Conservation (phyloP, 2,113 vertebrate genomes). For the Laticauda colubrina region DNA sequence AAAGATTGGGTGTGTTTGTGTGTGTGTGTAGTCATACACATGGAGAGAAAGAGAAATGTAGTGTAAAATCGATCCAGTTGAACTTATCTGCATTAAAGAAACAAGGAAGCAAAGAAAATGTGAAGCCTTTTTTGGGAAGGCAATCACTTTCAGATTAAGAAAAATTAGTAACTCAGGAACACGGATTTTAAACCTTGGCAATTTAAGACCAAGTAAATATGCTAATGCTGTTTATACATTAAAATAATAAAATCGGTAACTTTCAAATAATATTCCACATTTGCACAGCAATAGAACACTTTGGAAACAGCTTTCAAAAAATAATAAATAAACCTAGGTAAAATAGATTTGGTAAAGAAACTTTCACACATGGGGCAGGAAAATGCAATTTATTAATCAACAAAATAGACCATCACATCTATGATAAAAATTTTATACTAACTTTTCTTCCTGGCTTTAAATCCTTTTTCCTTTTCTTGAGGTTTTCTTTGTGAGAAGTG, state of each 20-base stretch:
- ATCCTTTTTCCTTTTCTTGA: constrained; percentile 80
- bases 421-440: constrained; percentile 36
- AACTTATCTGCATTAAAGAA: neutral
- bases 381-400: neutral
- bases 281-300: neutral
- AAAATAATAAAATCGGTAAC: constrained; percentile 2
- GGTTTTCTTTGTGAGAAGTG: constrained; percentile 66
- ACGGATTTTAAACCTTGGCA: neutral
- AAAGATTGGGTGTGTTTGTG: neutral
- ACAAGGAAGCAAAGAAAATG: neutral
- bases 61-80: neutral
- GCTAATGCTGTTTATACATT: neutral
- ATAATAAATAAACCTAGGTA: neutral
- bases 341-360: neutral
- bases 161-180: too few species aligned
- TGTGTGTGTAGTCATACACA: neutral
- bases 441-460: constrained; percentile 92
- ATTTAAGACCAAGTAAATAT: constrained; percentile 9
- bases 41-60: too few species aligned
- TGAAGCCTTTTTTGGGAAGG: neutral
- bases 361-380: neutral
- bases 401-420: neutral
- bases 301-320: constrained; percentile 30
- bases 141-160: neutral
- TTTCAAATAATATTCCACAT: neutral